Conservation (phyloP, 2,888 invertebrate genomes). For the Eupithecia subumbrata region DNA sequence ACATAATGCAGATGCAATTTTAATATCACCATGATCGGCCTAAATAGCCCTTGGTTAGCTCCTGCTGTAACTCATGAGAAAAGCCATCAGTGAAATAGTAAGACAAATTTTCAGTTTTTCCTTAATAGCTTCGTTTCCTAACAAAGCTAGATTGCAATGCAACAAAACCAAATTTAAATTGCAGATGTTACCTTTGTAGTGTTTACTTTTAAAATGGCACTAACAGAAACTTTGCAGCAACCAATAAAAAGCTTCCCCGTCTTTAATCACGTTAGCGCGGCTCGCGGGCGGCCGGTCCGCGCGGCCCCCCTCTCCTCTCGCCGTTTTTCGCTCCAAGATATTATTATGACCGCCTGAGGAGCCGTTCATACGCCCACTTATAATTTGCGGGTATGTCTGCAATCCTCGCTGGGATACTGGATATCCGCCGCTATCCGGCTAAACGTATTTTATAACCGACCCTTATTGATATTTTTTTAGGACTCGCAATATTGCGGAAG, state of each 20-base stretch:
- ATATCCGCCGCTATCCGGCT: constrained; percentile 57
- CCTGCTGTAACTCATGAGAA: background rate
- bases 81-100: background rate
- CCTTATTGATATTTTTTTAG: constrained; percentile 61
- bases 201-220: constrained; percentile 14
- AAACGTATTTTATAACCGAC: constrained; percentile 58
- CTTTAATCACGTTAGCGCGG: constrained; percentile 33
- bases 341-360: constrained; percentile 77
- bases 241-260: constrained; percentile 34
- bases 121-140: background rate
- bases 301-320: constrained; percentile 40
- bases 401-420: constrained; percentile 59
- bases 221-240: constrained; percentile 16
- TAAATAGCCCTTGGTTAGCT: background rate
- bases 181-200: background rate
- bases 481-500: constrained; percentile 42
- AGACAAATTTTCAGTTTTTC: background rate
- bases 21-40: background rate
- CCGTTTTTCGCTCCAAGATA: constrained; percentile 76
- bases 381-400: constrained; percentile 73
- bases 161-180: background rate
- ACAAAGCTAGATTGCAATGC: background rate
- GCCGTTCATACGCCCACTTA: constrained; percentile 73
- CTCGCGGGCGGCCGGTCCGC: background rate
- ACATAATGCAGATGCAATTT: background rate